phyloP scores from a whole-genome alignment of 2,113 vertebrate species.

The Hiodon alosoides region DNA sequence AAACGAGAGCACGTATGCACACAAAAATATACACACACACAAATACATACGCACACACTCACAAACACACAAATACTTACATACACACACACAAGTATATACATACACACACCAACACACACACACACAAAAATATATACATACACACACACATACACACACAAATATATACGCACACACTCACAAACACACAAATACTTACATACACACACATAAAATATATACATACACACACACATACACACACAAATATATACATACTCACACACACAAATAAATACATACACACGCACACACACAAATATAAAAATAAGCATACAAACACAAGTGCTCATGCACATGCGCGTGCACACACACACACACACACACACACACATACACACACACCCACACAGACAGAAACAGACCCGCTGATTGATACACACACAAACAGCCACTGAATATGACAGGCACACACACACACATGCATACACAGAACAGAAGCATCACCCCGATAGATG shows the following conservation, averaged over 20 bases:
- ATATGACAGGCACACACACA: constrained; percentile 1
- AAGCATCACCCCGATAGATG: constrained; percentile 47
- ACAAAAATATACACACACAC: constrained; percentile 18
- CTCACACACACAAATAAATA: no score
- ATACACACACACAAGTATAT: constrained; percentile 12
- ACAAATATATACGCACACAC: no score
- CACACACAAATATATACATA: no score
- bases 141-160: no score
- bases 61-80: constrained; percentile 8
- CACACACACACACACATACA: not conserved
- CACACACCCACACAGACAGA: constrained; percentile 21
- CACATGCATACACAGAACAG: not conserved
- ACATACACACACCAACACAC: no score
- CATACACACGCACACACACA: no score
- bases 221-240: no score
- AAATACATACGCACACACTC: constrained; percentile 24
- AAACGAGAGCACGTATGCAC: constrained; percentile 33
- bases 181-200: no score
- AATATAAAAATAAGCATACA: constrained; percentile 6
- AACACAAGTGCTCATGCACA: not conserved
- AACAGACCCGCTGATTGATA: not conserved
- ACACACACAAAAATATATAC: no score
- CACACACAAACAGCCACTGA: constrained; percentile 22
- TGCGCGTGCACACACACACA: not conserved
- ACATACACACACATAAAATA: no score